Base-by-base conservation (phyloP, 2,113 vertebrate species). In the Thunnus thynnus region DNA sequence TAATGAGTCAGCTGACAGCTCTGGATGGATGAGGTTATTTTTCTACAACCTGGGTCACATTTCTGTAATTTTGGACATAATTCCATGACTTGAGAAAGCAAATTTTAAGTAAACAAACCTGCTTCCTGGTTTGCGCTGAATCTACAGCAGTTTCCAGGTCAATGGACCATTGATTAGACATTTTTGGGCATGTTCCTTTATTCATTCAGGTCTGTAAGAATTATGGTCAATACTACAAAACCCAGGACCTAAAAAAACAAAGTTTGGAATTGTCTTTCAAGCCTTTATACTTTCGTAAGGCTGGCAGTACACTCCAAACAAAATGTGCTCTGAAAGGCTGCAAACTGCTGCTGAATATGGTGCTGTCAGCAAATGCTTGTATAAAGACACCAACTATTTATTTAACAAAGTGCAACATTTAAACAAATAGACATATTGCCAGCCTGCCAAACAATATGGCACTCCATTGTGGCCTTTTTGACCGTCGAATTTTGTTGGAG, bases 21-120 rank as follows among this genome's bases (percentile, higher is more conserved):
- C 8, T n/a, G 55, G 20, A 13, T 58, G 13, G 9, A 56, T 66
- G 17, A 55, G 4, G 30, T 63, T 47, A 41, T 17, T 73, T 60
- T 68, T 10, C 6, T 20, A 11, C 2, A 13, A 10, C 14, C 18
- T 27, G 20, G 4, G 8, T 44, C 12, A 60, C 2, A 18, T 58
- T 56, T 77, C n/a, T 61, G 46, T 27, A 18, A 60, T 56, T 75
- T 69, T 75, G 14, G 41, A 46, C 22, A 17, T 50, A 25, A 50
- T 52, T 17, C 13, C 36, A 32, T 3, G 32, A 32, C 13, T 14
- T 12, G n/a, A 10, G 18, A 78, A 17, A 57, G 14, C 13, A 22
- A 22, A 22, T 22, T 22, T 22, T 22, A 30, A 30, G 27, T 30
- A 30, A 30, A 30, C 27, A 22, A 22, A 22, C 22, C 22, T 72